Percentiles rank a stretch among this genome's conserved stretches.
Conservation (phyloP, 1,140 invertebrate species). For the Scaptomyza pallida region DNA sequence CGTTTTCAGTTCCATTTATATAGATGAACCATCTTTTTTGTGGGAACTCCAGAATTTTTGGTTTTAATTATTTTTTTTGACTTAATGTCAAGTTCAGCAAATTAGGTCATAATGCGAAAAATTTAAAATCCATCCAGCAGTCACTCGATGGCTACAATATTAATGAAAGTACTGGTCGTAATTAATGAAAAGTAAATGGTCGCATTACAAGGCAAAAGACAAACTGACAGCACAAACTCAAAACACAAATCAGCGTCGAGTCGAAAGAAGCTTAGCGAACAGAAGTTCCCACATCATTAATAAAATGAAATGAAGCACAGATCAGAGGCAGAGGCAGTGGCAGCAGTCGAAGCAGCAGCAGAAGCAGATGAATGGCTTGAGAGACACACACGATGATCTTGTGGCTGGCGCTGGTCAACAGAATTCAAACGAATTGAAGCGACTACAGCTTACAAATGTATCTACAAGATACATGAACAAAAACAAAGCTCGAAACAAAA, state of each 20-base stretch:
- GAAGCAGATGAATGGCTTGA: background rate
- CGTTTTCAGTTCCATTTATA: no score
- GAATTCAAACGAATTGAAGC: conserved; percentile 76
- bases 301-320: conserved; percentile 45
- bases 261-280: conserved; percentile 38
- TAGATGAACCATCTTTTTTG: background rate
- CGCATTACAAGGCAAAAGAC: conserved; percentile 45
- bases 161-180: conserved; percentile 75
- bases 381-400: conserved; percentile 71
- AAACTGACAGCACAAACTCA: conserved; percentile 34
- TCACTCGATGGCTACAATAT: conserved; percentile 49
- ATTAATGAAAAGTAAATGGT: conserved; percentile 74
- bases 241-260: conserved; percentile 46
- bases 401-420: conserved; percentile 36
- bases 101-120: conserved; percentile 40
- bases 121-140: conserved; percentile 9
- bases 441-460: conserved; percentile 74
- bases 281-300: conserved; percentile 82
- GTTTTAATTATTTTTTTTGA: conserved; percentile 7
- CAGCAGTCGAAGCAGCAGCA: conserved; percentile 1
- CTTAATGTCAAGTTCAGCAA: conserved; percentile 24
- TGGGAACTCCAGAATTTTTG: background rate
- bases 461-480: conserved; percentile 63
- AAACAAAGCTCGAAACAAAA: conserved; percentile 13
- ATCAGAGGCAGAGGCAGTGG: conserved; percentile 18